phyloP scores from a whole-genome alignment of 2,888 invertebrate species.

The Drosophila mimica region DNA sequence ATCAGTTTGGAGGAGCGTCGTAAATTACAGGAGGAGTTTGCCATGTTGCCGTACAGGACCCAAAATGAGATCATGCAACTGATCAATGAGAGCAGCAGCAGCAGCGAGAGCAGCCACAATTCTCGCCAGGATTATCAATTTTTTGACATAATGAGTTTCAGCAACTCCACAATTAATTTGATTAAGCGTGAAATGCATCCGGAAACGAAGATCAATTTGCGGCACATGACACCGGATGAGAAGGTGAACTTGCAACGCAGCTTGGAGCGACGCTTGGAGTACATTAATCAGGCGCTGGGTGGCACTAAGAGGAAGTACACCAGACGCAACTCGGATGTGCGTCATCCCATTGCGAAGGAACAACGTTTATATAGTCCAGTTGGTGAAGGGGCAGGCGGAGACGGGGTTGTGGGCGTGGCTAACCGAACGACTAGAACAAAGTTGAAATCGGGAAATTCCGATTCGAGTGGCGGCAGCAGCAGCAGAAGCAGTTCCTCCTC shows the following conservation, averaged over 20 bases:
- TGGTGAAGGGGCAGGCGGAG: neutral
- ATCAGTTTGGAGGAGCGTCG: neutral
- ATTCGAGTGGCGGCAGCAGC: neutral
- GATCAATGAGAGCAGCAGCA: neutral
- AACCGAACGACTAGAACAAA: neutral
- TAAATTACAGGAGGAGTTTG: neutral
- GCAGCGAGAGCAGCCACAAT: neutral
- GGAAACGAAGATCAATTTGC: neutral
- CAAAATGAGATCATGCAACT: slow-evolving; percentile 1
- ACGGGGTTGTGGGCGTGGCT: neutral
- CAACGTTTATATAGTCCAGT: neutral
- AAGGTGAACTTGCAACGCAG: neutral
- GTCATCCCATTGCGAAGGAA: neutral
- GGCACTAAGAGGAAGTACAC: neutral
- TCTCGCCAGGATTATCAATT: neutral
- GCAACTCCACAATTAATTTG: neutral
- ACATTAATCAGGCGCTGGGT: neutral
- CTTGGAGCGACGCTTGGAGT: neutral
- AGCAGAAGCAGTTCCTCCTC: neutral
- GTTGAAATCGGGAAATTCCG: neutral
- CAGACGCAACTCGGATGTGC: neutral
- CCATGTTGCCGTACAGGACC: neutral
- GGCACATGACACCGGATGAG: neutral
- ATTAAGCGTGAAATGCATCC: neutral
- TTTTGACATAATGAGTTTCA: neutral